Base-by-base conservation (phyloP, 2,797 vertebrate genomes). In the Hydrocynus forskahlii region DNA sequence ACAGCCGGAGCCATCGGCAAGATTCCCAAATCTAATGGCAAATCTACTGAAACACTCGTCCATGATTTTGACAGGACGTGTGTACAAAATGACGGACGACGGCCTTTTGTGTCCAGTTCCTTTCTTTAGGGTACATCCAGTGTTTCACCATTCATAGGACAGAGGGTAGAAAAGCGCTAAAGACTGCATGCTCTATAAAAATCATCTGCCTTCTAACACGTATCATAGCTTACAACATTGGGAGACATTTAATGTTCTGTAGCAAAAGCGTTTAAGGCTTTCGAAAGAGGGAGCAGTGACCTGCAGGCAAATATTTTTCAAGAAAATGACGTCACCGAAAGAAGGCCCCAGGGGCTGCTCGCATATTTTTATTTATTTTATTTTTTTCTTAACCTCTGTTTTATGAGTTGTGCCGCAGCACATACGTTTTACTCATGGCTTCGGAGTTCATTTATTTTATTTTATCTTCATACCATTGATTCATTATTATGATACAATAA, bases 401-500 rank as follows among this genome's bases (percentile, higher is more conserved):
- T 88, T 87, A 87, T 86, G 87, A 69, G 90, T 88, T 90, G 88
- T 76, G 84, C 76, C 40, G 76, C 60, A 48, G 80, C 90, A 89
- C 92, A 93, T 92, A 92, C 88, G 90, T 93, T 94, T 94, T 89
- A 92, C 93, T 93, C 93, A 90, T 90, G 86, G 88, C 92, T 92
- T 94, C 92, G 89, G 90, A 95, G 92, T 94, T 95, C 94, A 94
- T 95, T 95, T 94, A 92, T 95, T 95, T 95, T 94, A 94, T 94
- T 94, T 95, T 93, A 95, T 94, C 93, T 95, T 93, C 88, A 83
- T 77, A 81, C 89, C 88, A 86, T 87, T 95, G 94, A 95, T 95
- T 95, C 93, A 95, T 95, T 94, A 95, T 95, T 94, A 95, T 94
- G 94, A 95, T 94, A 95, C 93, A 92, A 95, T 95, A 95, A 95